Conservation (phyloP, 2,888 invertebrate genomes). For the Ennomos quercinarius region DNA sequence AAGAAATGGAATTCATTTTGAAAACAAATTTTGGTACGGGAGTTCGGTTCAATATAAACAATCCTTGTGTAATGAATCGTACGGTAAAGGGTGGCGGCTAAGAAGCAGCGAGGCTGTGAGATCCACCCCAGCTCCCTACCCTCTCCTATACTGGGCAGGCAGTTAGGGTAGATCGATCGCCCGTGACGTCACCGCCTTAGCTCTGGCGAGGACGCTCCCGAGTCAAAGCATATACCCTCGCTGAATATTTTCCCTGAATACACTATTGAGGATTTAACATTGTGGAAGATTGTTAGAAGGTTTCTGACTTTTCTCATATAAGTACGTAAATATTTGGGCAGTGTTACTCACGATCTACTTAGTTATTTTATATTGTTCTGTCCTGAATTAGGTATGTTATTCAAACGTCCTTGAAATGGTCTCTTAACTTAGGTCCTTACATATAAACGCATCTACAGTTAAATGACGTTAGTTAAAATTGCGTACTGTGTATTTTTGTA, state of each 20-base stretch:
- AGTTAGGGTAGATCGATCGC: constrained; percentile 64
- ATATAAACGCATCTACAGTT: too few species aligned
- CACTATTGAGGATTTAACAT: constrained; percentile 31
- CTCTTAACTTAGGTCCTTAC: too few species aligned
- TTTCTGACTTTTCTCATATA: constrained; percentile 5
- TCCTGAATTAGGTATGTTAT: constrained; percentile 21
- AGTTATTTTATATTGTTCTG: constrained; percentile 5
- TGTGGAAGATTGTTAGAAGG: constrained; percentile 27
- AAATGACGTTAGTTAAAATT: too few species aligned
- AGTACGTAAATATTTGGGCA: constrained; percentile 8
- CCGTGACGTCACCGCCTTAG: constrained; percentile 79
- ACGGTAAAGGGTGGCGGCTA: constrained; percentile 44
- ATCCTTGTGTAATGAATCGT: constrained; percentile 56
- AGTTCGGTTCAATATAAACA: constrained; percentile 49
- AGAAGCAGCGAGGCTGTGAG: constrained; percentile 29
- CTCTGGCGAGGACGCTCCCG: constrained; percentile 36
- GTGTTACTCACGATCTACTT: constrained; percentile 3
- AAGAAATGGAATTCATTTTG: neutral
- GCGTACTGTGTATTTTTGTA: too few species aligned
- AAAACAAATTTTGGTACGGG: constrained; percentile 12
- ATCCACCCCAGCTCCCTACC: constrained; percentile 33
- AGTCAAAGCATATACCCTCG: constrained; percentile 37
- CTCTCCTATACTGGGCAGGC: constrained; percentile 36
- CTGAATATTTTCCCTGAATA: constrained; percentile 29
- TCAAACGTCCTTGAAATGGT: constrained; percentile 24